A percentile compares a stretch with the other conserved stretches of the same genome.
Evolutionary conservation across 2,888 invertebrate species (phyloP).

Genomic region (Sthenelais limicola): DNA sequence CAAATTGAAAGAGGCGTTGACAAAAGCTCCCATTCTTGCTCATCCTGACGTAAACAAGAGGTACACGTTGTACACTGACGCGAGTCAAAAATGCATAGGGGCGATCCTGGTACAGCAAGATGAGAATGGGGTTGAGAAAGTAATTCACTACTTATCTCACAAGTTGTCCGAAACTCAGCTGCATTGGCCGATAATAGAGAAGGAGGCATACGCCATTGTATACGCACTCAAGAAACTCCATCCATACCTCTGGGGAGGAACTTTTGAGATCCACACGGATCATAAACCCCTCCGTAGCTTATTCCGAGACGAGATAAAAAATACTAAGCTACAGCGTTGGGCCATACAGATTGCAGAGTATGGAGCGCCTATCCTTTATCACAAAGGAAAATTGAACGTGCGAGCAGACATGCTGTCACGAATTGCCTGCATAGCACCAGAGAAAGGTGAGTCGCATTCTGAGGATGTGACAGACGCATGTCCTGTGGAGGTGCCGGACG

Average conservation of each 20-base stretch:
- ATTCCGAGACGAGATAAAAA: slow-evolving; percentile 11
- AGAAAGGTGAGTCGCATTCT: too few relatives aligned
- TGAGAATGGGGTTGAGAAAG: slow-evolving; percentile 9
- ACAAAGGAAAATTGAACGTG: not conserved
- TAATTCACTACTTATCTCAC: slow-evolving; percentile 27
- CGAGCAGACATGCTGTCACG: slow-evolving; percentile 35
- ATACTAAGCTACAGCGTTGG: slow-evolving; percentile 32
- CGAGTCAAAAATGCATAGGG: slow-evolving; percentile 5
- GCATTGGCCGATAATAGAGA: slow-evolving; percentile 9
- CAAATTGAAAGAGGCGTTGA: slow-evolving; percentile 6
- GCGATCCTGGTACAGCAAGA: slow-evolving; percentile 25
- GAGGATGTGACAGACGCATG: too few relatives aligned
- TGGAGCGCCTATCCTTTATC: slow-evolving; percentile 20
- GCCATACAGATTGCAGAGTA: slow-evolving; percentile 26
- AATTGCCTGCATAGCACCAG: not conserved
- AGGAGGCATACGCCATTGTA: slow-evolving; percentile 32
- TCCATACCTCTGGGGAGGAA: slow-evolving; percentile 24
- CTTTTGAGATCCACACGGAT: slow-evolving; percentile 14
- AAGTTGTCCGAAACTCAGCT: not conserved
- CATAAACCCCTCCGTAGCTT: slow-evolving; percentile 31
- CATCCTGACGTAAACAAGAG: not conserved
- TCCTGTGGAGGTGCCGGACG: too few relatives aligned
- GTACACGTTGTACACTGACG: slow-evolving; percentile 29
- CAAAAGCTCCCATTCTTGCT: slow-evolving; percentile 6
- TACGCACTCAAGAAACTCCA: slow-evolving; percentile 29